Evolutionary conservation across 2,888 invertebrate species (phyloP).

Genomic region (Coremacera marginata): DNA sequence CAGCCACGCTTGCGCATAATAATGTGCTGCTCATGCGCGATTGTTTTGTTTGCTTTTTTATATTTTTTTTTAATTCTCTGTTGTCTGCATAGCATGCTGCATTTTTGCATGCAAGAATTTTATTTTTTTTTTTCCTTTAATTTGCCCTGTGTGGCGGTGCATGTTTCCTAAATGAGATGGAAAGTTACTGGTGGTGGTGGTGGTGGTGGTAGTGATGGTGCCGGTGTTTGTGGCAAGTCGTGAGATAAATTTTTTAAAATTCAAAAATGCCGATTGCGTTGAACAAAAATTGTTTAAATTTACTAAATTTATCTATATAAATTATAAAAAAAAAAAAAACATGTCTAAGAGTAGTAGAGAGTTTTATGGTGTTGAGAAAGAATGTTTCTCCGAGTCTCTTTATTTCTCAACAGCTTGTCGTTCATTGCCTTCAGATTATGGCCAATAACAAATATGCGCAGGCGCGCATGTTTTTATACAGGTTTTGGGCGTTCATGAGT

Average conservation of each 20-base stretch:
- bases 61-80: not conserved
- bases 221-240: not conserved
- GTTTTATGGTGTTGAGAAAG: not conserved
- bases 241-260: no score
- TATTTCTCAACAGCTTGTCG: not conserved
- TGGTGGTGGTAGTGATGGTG: not conserved
- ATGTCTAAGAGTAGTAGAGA: not conserved
- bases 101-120: not conserved
- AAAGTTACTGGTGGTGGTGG: conserved; percentile 26
- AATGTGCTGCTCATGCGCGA: conserved; percentile 19
- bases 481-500: not conserved
- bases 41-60: not conserved
- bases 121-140: not conserved
- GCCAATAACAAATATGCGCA: not conserved
- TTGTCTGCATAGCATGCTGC: not conserved
- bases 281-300: no score
- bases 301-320: not conserved
- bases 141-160: not conserved
- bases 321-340: not conserved
- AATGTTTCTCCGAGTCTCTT: not conserved
- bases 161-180: conserved; percentile 31
- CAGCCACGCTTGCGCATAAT: conserved; percentile 20
- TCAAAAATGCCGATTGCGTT: no score
- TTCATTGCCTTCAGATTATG: not conserved
- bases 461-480: not conserved